Evolutionary conservation across 2,888 invertebrate species (phyloP).

Genomic region (Balanococcus diminutus): DNA sequence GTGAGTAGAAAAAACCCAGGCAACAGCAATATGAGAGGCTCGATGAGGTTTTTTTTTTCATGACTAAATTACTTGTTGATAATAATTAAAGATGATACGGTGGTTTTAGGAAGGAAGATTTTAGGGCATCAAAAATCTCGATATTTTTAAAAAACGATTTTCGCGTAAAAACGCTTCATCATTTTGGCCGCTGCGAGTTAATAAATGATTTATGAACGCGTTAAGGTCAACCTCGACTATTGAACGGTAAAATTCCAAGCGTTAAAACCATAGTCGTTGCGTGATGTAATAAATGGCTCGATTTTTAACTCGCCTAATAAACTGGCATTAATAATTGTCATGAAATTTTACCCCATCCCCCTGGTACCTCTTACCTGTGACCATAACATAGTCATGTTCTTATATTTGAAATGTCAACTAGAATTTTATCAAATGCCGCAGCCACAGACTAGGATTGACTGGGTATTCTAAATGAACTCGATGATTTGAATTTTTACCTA

Average conservation of each 20-base stretch:
- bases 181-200: neutral
- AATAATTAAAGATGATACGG: neutral
- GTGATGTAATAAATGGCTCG: neutral
- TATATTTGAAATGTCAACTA: neutral
- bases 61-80: neutral
- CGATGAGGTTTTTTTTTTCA: neutral
- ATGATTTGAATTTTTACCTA: neutral
- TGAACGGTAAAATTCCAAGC: conserved; percentile 1
- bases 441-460: neutral
- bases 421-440: neutral
- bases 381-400: neutral
- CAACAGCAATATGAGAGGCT: no score
- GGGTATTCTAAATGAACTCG: neutral
- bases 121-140: neutral
- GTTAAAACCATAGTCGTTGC: neutral
- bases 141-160: neutral
- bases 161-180: neutral
- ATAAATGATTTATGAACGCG: conserved; percentile 8
- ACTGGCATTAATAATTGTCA: conserved; percentile 10
- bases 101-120: neutral
- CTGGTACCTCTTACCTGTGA: neutral
- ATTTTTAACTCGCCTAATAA: conserved; percentile 1
- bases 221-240: conserved; percentile 6
- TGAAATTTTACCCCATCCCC: neutral
- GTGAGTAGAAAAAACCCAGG: neutral